Base-by-base conservation (phyloP, 2,113 vertebrate species). In the Donacobius atricapilla region DNA sequence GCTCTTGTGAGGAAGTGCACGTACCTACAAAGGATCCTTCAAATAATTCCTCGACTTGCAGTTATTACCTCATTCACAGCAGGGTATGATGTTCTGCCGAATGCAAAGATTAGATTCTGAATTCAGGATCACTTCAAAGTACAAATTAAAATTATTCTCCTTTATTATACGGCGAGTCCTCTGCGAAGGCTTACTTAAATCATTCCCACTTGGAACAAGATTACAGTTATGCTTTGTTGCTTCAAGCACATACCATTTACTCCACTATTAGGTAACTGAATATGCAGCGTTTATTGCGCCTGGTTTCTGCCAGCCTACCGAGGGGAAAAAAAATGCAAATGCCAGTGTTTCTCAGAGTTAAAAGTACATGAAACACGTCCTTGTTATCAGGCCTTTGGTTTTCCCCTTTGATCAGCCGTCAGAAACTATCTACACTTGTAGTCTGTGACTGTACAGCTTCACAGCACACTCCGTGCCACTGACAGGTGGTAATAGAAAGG, bases 321-420 rank as follows among this genome's bases (percentile, higher is more conserved):
- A 83, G 92, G 57, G 33, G 33, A 9, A 8, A 77, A 97, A 97
- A 98, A 97, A 98, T 97, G 97, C 96, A 97, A 98, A 98, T 97
- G 97, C 97, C 94, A 89, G 60, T 53, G 97, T 95, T 98, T 96
- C 98, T 97, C 97, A 81, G 96, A 98, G 98, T 98, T 98, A 97
- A 98, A 98, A 98, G 98, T 96, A 97, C 98, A 98, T 95, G 95
- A 98, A 98, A 97, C 97, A 94, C 97, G 97, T 97, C 97, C 97
- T 97, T 92, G 98, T 99, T 99, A 99, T 99, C 99, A 98, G 97
- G 94, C 95, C 95, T 98, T 98, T 97, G 96, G 98, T 97, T 97
- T 96, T 97, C 96, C 96, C 97, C 99, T 99, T 99, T 99, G 99
- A 99, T 99, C 99, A 99, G 97, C 97, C 97, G 98, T 99, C 98